These are phyloP conservation scores for Podargus strigoides DNA, from an alignment of 2,797 vertebrate genomes.

Conservation along the genomic window DNA sequence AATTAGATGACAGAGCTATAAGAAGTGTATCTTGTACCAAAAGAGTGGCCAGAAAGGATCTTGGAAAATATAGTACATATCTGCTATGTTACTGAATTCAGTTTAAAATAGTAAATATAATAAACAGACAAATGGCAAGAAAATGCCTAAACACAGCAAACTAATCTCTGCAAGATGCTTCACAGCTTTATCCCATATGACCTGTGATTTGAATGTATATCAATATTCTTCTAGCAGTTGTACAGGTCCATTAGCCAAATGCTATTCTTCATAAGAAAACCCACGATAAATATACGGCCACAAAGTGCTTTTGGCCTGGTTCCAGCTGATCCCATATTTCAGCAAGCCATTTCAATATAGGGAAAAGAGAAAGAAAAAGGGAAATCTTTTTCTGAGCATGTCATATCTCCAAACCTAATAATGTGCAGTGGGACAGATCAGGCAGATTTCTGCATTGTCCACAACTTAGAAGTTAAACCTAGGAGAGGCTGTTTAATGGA, in stretches of 20 bases:
- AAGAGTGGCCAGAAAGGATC: conserved; percentile 4
- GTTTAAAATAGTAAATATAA: conserved; percentile 4
- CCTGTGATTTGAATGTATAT: not conserved
- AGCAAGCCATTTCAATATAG: not conserved
- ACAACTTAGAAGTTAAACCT: not conserved
- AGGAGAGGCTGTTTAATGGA: not conserved
- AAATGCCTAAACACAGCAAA: not conserved
- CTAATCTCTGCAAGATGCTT: conserved; percentile 14
- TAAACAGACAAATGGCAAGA: conserved; percentile 23
- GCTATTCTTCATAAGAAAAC: conserved; percentile 50
- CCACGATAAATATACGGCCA: conserved; percentile 41
- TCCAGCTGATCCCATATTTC: conserved; percentile 28
- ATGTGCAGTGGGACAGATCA: not conserved
- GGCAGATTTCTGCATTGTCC: not conserved
- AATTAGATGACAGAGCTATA: not conserved
- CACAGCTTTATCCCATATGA: not conserved
- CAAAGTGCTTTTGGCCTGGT: conserved; percentile 43
- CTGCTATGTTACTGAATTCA: not conserved
- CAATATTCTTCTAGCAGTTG: conserved; percentile 59
- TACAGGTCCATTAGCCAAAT: conserved; percentile 58
- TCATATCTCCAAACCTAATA: not conserved
- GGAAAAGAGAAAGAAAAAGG: not conserved
- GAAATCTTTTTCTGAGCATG: not conserved
- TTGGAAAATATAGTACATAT: not conserved
- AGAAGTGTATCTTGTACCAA: conserved; percentile 27